Evolutionary conservation across 2,113 vertebrate genomes (phyloP), one percentile per base, ranked within the genome.

Genomic region (Vidua chalybeata): DNA sequence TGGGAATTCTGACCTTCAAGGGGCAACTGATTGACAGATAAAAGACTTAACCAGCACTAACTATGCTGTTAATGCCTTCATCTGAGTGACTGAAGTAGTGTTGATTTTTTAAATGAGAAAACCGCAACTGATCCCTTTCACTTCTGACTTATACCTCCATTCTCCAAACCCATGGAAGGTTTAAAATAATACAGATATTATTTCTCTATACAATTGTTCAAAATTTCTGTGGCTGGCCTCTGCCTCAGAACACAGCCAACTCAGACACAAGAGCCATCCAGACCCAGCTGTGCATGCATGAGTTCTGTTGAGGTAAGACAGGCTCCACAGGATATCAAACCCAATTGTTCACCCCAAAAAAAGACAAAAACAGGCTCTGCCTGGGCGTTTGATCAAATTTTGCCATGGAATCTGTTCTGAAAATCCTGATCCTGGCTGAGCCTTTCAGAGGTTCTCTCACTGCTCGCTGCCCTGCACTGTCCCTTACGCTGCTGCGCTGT

Each of bases 1-100:
- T 77, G 48, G 17, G 55, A 90, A 88, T 80, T 84, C 27, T 67
- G 48, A 90, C 64, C 55, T 86, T 91, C 71, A 90, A 62, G 33
- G 30, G 23, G 39, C 30, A 90, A 90, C 64, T 37, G 68, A 84
- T 22, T 61, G 63, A 91, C 67, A 87, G 76, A 87, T 54, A 27
- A 52, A 64, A 80, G 55, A 67, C 31, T 81, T 84, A 84, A 86
- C 37, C n/a, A 78, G 28, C 52, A 58, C 37, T 88, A 85, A 71
- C 69, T 78, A 20, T 7, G 14, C n/a, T 78, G 33, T 54, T 89
- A 81, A 64, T 73, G 89, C 48, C 61, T 91, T 80, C 9, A 8
- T 72, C 41, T 48, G n/a, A 90, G 39, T 66, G 45, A 90, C 28
- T 33, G 58, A 83, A 84, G 90, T 39, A 62, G 22, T 8, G 19